Base-by-base conservation (phyloP, 2,113 vertebrate genomes). In the Sisor rabdophorus region DNA sequence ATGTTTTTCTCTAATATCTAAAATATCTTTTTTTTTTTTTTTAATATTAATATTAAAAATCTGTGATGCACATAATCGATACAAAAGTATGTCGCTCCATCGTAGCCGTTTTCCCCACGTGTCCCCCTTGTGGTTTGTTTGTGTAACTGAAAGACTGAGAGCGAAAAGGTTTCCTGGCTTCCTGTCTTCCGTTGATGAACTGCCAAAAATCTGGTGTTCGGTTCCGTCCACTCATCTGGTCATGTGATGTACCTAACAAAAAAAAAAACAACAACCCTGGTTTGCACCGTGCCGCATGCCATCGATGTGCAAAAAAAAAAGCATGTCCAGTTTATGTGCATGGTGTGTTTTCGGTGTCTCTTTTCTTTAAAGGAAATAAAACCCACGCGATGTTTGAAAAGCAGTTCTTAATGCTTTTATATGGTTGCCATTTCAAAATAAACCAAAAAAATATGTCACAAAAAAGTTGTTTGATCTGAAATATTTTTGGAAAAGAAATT, bases 321-420 rank as follows among this genome's bases (percentile, higher is more conserved):
- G 84, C 80, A 85, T 82, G 80, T 73, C 73, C 36, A 16, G 24
- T 80, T 77, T 75, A 67, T 61, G 78, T 28, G 84, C 82, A 85
- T 82, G 84, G 75, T 54, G 55, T 54, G 60, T 78, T 78, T 54
- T 63, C 22, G 22, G 40, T 71, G 73, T 78, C 76, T 63, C 76
- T 58, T 56, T 61, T 44, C 58, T 11, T 26, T 32, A 19, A 68
- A 68, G 26, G 19, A 36, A 61, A 11, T 11, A 44, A 24, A 32
- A 40, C 32, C 40, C 40, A 8, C 40, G 10, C 40, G 19, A 17
- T 10, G 50, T 52, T 48, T 52, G 47, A 69, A 69, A 69, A 69
- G 65, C 65, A 69, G 24, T 69, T 52, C 65, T 69, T 50, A 52
- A 69, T 69, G 65, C 47, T 69, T 69, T 69, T 69, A 52, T 69